These are phyloP conservation scores for Polypedilum vanderplanki DNA, from an alignment of 1,140 invertebrate species.

Conservation along the genomic window DNA sequence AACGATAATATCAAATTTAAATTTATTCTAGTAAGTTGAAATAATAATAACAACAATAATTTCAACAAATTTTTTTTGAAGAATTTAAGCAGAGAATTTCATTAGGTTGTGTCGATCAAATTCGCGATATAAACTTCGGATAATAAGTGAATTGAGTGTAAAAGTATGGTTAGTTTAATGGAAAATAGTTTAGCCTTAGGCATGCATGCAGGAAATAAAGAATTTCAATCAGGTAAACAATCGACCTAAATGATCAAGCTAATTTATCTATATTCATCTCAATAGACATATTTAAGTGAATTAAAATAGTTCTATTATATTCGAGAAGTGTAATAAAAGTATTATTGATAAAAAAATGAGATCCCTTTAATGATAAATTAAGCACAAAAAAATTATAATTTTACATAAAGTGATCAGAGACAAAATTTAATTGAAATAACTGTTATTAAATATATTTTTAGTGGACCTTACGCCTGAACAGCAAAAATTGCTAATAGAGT, in stretches of 20 bases:
- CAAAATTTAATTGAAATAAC: not conserved
- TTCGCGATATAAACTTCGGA: too few relatives aligned
- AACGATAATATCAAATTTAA: too few relatives aligned
- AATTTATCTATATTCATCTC: not conserved
- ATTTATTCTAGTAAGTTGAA: too few relatives aligned
- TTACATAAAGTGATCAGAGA: not conserved
- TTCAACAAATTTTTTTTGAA: too few relatives aligned
- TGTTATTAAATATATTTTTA: constrained; percentile 51
- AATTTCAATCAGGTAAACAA: constrained; percentile 5
- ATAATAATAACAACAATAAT: too few relatives aligned
- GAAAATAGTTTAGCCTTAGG: not conserved
- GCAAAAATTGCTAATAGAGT: constrained; percentile 81
- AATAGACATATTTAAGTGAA: not conserved
- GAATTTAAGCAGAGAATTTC: too few relatives aligned
- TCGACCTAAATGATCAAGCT: not conserved
- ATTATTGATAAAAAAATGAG: not conserved
- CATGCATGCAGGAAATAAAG: not conserved
- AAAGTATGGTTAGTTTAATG: not conserved
- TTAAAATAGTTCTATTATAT: not conserved
- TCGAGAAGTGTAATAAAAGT: too few relatives aligned
- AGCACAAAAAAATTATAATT: not conserved
- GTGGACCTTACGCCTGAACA: constrained; percentile 86
- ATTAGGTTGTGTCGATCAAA: too few relatives aligned
- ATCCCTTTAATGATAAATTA: not conserved
- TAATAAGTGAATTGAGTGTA: not conserved